Evolutionary conservation across 2,113 vertebrate genomes (phyloP).

Genomic region (Mohoua ochrocephala): DNA sequence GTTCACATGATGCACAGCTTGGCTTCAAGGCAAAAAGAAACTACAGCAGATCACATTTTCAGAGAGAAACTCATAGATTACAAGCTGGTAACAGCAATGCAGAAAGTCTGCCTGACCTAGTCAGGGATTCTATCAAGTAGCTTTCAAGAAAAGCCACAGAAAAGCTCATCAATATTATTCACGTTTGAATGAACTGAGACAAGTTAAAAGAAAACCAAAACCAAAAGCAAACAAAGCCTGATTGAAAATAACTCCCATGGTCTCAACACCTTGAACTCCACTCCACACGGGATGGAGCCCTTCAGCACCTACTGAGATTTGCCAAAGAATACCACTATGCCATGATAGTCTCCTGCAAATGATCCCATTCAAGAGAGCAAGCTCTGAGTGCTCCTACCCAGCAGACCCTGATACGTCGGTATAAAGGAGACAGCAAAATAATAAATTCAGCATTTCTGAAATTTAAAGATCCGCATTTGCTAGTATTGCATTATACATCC

Average conservation of each 20-base stretch:
- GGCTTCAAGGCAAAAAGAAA: background rate
- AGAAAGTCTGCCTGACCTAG: background rate
- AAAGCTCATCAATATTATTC: background rate
- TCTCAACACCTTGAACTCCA: background rate
- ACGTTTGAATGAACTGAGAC: accelerated
- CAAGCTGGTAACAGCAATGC: background rate
- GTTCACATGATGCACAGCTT: background rate
- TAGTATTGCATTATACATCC: background rate
- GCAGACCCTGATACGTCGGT: accelerated
- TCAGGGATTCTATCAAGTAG: background rate
- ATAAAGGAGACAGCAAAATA: background rate
- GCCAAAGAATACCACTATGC: background rate
- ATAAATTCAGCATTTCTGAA: background rate
- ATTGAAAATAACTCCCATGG: background rate
- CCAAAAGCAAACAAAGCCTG: background rate
- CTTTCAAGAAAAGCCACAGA: background rate
- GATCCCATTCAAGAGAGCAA: background rate
- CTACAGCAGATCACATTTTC: background rate
- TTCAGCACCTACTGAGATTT: background rate
- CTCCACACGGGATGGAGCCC: background rate
- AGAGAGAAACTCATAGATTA: background rate
- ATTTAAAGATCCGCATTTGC: background rate
- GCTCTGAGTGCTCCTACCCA: background rate
- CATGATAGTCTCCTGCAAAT: background rate
- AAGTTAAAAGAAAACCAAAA: background rate